Base-by-base conservation (phyloP, 2,797 vertebrate species). In the Sylvia borin region DNA sequence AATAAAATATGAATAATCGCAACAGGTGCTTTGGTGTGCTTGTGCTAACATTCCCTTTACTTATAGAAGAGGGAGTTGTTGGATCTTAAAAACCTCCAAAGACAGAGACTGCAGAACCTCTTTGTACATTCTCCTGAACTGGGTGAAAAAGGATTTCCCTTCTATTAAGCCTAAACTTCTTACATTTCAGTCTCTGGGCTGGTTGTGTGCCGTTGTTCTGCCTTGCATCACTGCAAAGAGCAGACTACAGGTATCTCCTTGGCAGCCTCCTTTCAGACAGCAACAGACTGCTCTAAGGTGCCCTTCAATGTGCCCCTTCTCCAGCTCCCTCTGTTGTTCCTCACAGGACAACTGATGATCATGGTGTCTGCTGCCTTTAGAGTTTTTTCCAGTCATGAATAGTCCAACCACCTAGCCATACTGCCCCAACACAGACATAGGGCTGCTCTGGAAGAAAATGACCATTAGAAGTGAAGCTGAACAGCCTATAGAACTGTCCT, bases 381-480 rank as follows among this genome's bases (percentile, higher is more conserved):
- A 77, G 47, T 7, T 70, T 73, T 76, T 48, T 26, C 58, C 70
- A 76, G 47, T 12, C 31, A 31, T 42, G 36, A 67, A 54, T 2
- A 38, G 32, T 50, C 38, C n/a, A 86, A 8, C 4, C 19, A 53
- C 29, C 10, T 10, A 34, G 60, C 32, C 32, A 61, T 3, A 47
- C 53, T 22, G 54, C 6, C 9, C 17, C 38, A 36, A 2, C 5
- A 27, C 1, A 18, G 21, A 47, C 20, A 61, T 1, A 16, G 8
- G 17, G 31, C 27, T 73, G 65, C 34, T 73, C 68, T 93, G 55
- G 50, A 72, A 73, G 32, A 34, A 0, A 0, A 53, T 7, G 17
- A 53, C 31, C 26, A 13, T 31, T 67, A 12, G 55, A 84, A 81
- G 38, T 29, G 18, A 67, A 45, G 40, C 21, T 81, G 58, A 71